Percentiles rank a stretch among this genome's conserved stretches.
phyloP scores from a whole-genome alignment of 1,140 invertebrate species.

The Bombus balteatus region DNA sequence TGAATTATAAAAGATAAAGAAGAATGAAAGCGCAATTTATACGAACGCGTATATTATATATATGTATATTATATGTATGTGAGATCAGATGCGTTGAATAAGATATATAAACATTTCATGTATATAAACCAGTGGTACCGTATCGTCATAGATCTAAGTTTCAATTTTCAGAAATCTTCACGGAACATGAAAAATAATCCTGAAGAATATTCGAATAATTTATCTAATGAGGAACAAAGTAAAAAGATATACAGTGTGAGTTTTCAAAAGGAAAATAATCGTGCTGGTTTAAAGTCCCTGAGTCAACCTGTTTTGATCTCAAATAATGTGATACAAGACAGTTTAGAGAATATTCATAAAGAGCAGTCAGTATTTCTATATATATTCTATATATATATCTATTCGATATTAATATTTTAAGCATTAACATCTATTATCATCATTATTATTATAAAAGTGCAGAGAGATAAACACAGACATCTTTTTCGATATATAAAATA shows the following conservation, averaged over 20 bases:
- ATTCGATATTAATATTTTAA: background rate
- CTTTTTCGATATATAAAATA: background rate
- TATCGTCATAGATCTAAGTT: background rate
- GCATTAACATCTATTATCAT: background rate
- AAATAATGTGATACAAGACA: slow-evolving; percentile 92
- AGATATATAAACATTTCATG: background rate
- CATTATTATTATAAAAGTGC: background rate
- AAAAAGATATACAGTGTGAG: background rate
- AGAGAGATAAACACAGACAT: background rate
- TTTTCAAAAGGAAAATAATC: slow-evolving; percentile 27
- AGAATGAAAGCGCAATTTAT: background rate
- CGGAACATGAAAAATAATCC: background rate
- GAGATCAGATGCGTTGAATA: background rate
- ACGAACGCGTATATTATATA: background rate
- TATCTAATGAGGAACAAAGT: background rate
- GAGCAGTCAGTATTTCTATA: slow-evolving; percentile 57
- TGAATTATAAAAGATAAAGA: background rate
- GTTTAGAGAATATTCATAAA: slow-evolving; percentile 86
- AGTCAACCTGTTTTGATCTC: slow-evolving; percentile 86
- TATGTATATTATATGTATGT: background rate
- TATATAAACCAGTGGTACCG: too few relatives aligned
- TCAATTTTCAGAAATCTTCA: slow-evolving; percentile 4
- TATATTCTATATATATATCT: background rate
- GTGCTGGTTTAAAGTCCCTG: slow-evolving; percentile 80
- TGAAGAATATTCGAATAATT: background rate